Evolutionary conservation across 2,113 vertebrate species (phyloP), one percentile per base, ranked within the genome.

Genomic region (Tachysurus fulvidraco): DNA sequence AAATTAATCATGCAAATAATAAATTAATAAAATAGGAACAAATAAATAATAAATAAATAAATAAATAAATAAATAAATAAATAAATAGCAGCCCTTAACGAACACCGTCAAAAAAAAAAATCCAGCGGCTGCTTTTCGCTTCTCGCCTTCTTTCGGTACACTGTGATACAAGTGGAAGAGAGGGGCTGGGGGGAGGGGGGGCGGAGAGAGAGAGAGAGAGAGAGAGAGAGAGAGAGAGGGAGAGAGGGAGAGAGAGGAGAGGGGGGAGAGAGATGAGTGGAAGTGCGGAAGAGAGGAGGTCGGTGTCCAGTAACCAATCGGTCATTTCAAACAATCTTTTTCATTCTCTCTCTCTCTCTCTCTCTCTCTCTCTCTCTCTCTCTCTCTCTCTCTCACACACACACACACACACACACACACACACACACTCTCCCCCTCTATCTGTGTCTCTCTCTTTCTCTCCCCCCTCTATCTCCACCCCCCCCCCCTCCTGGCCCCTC

Each of bases 131-230:
- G 81, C 71, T 73, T 65, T 88, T 41, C 71, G 67, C 83, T 59
- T 88, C 79, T 83, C 82, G 65, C 67, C 44, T 62, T 83, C 84
- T 81, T 80, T 87, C 83, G 73, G 87, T 67, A 82, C 90, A 81
- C 83, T 85, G 86, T 77, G 77, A 85, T 83, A 83, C 74, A 86
- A 89, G 88, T 88, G 82, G 83, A 83, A 87, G 85, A 87, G 79
- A 57, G 87, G n/a, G n/a, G 54, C 3, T 69, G 25, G 46, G 25
- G n/a, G 19, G 54, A 16, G 62, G 50, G 73, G 73, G 55, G 73
- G 64, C 52, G 55, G 74, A 78, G 25, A 83, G 79, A 78, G 55
- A 41, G 73, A 77, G 83, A 28, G 55, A 36, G 55, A 44, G 85
- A 84, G 83, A 84, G 79, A 80, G 77, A 57, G 55, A 57, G 46